Evolutionary conservation across 2,797 vertebrate genomes (phyloP).

Genomic region (Martes flavigula): DNA sequence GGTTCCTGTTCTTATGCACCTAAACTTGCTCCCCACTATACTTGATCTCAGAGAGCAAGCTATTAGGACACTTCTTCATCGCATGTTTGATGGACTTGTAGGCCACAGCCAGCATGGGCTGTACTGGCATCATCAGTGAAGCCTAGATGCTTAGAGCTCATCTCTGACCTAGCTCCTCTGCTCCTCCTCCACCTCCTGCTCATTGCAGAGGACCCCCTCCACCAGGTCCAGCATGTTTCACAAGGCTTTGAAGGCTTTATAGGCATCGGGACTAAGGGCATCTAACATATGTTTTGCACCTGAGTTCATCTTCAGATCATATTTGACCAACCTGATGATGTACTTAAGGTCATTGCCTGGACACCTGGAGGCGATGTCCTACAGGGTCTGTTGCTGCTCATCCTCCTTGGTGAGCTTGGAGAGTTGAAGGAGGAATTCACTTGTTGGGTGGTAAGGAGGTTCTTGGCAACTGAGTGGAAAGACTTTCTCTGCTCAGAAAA

Average conservation of each 20-base stretch:
- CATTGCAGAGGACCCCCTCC: constrained; percentile 93
- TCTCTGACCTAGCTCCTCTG: constrained; percentile 85
- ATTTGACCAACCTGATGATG: constrained; percentile 95
- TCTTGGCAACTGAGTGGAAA: constrained; percentile 93
- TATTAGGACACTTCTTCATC: constrained; percentile 99
- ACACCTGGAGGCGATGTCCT: constrained; percentile 91
- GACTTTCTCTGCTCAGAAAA: constrained; percentile 95
- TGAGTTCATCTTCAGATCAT: constrained; percentile 97
- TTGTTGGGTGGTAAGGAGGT: constrained; percentile 95
- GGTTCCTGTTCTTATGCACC: constrained; percentile 95
- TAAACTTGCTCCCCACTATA: constrained; percentile 97
- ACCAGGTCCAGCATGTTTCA: constrained; percentile 96
- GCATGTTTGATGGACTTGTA: constrained; percentile 97
- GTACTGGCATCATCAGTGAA: constrained; percentile 95
- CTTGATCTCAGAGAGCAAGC: constrained; percentile 99
- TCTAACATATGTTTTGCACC: constrained; percentile 98
- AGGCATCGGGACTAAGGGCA: constrained; percentile 94
- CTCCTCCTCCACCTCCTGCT: constrained; percentile 90
- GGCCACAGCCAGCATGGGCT: constrained; percentile 98
- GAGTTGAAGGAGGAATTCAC: constrained; percentile 91
- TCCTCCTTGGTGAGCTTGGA: constrained; percentile 96
- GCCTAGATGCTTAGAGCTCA: constrained; percentile 93
- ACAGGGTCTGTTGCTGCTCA: constrained; percentile 94
- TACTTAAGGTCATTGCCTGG: constrained; percentile 97
- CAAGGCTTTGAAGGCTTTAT: constrained; percentile 98